These are phyloP conservation scores for Chrysodeixis includens DNA, from an alignment of 2,888 invertebrate genomes.

Conservation along the genomic window DNA sequence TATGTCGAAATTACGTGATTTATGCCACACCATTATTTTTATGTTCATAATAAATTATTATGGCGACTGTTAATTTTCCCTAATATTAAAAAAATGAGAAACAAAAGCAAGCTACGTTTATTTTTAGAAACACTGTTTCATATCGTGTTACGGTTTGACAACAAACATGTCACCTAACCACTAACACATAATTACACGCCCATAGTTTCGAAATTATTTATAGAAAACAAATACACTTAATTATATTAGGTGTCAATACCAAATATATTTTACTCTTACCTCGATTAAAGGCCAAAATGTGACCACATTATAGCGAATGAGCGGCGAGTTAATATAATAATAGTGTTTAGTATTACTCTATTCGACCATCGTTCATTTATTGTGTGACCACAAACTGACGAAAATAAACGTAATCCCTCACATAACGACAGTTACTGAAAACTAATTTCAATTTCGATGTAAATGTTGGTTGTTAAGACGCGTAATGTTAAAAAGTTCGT, in stretches of 20 bases:
- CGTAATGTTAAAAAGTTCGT: no score
- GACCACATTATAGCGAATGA: background rate
- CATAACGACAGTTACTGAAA: background rate
- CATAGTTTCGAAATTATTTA: background rate
- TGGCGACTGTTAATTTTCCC: conserved; percentile 11
- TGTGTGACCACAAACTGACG: background rate
- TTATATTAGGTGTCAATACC: background rate
- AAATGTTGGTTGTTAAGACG: no score
- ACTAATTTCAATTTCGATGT: no score
- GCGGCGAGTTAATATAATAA: background rate
- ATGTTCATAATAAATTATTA: conserved; percentile 18
- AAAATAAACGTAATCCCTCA: no score
- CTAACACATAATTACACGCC: background rate
- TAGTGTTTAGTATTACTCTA: background rate
- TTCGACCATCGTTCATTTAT: background rate
- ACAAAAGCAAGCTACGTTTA: no score
- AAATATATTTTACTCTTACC: background rate
- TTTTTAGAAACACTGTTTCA: no score
- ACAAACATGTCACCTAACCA: background rate
- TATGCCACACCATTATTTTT: conserved; percentile 30
- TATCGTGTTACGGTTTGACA: no score
- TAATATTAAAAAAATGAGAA: no score
- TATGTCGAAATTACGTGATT: conserved; percentile 38
- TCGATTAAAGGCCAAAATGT: background rate
- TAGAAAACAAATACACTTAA: background rate